phyloP scores from a whole-genome alignment of 2,888 invertebrate genomes.

The Chironomus tentans region DNA sequence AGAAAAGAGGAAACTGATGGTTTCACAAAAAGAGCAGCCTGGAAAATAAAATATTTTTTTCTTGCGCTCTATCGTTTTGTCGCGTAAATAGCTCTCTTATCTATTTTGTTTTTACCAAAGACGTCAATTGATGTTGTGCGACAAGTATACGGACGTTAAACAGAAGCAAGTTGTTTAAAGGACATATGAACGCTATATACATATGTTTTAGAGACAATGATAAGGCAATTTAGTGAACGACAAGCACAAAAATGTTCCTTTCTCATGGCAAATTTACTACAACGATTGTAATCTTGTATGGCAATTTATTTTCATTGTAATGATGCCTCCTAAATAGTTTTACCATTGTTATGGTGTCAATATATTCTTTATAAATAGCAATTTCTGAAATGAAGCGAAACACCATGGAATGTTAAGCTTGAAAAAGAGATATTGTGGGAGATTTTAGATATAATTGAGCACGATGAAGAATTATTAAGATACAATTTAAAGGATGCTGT shows the following conservation, averaged over 20 bases:
- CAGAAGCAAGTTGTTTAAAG: background rate
- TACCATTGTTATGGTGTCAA: background rate
- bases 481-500: too few relatives aligned
- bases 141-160: background rate
- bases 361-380: background rate
- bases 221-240: background rate
- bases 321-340: background rate
- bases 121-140: background rate
- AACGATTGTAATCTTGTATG: background rate
- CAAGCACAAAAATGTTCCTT: background rate
- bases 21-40: too few relatives aligned
- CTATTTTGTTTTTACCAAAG: background rate
- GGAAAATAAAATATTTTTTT: too few relatives aligned
- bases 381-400: background rate
- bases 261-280: background rate
- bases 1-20: too few relatives aligned
- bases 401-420: background rate
- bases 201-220: background rate
- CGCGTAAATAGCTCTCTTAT: constrained; percentile 13
- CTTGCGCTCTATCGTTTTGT: background rate
- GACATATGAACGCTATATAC: background rate
- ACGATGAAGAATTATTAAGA: too few relatives aligned
- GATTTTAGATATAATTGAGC: too few relatives aligned
- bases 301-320: background rate
- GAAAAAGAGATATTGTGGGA: too few relatives aligned